Evolutionary conservation across 64 coral and sea anemone species (phyloP).

Genomic region (Actinia equina): DNA sequence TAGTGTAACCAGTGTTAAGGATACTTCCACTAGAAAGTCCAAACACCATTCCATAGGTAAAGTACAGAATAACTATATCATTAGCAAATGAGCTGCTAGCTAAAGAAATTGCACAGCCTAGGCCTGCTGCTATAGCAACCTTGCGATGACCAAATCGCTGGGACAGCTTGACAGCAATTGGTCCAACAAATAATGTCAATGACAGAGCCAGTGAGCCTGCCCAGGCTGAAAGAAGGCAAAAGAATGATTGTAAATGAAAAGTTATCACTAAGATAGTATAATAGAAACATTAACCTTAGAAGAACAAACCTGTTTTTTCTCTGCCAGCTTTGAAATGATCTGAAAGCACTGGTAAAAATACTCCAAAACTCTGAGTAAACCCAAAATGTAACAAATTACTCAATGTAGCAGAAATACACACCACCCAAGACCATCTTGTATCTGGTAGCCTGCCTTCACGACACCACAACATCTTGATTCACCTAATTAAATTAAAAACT

Average conservation of each 20-base stretch:
- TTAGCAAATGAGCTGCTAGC: slow-evolving; percentile 25
- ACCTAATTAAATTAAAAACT: too few species aligned
- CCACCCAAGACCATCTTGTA: slow-evolving; percentile 34
- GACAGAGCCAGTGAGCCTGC: slow-evolving; percentile 18
- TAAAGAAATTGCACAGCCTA: background rate
- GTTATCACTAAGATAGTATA: too few species aligned
- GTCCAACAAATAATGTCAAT: background rate
- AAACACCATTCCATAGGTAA: slow-evolving; percentile 31
- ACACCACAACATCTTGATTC: too few species aligned
- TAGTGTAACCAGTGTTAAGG: slow-evolving; percentile 32
- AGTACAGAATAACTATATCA: slow-evolving; percentile 6
- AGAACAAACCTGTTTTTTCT: slow-evolving; percentile 20
- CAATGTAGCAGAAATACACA: slow-evolving; percentile 16
- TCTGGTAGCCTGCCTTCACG: background rate
- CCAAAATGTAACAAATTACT: slow-evolving; percentile 15
- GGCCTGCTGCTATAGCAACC: slow-evolving; percentile 18
- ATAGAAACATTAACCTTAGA: too few species aligned
- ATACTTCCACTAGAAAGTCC: slow-evolving; percentile 27
- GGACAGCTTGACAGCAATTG: background rate
- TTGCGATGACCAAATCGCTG: slow-evolving; percentile 32
- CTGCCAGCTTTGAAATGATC: slow-evolving; percentile 25
- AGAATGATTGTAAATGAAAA: too few species aligned
- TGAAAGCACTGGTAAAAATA: slow-evolving; percentile 35
- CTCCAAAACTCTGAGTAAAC: slow-evolving; percentile 32
- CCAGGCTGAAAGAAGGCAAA: slow-evolving; percentile 34